A percentile compares a stretch with the other conserved stretches of the same genome.
Conservation (phyloP, 2,113 vertebrate species). For the Athene cunicularia region DNA sequence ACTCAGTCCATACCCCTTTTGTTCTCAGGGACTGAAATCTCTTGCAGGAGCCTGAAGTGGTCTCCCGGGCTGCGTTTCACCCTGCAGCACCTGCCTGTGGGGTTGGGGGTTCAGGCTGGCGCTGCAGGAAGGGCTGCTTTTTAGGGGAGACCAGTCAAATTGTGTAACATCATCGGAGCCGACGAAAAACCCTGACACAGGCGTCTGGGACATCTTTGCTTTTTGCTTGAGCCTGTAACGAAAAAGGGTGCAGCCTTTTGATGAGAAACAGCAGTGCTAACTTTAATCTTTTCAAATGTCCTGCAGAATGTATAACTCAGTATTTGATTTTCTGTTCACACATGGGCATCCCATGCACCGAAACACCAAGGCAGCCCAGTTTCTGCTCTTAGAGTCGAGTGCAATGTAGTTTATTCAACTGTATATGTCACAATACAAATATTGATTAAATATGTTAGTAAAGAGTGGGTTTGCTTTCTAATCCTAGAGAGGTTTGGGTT, state of each 20-base stretch:
- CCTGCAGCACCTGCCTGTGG: fast-evolving
- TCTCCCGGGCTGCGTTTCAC: fast-evolving
- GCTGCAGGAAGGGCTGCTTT: not conserved
- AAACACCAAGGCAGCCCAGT: not conserved
- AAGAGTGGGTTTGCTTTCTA: not conserved
- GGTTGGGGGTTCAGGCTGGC: fast-evolving
- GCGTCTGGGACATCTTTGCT: not conserved
- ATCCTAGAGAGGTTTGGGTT: not conserved
- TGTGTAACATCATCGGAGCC: not conserved
- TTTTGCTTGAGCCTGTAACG: not conserved
- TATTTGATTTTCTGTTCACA: fast-evolving
- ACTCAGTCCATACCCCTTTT: fast-evolving
- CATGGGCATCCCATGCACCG: fast-evolving
- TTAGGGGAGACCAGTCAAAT: not conserved
- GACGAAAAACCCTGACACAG: fast-evolving
- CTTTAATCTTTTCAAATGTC: not conserved
- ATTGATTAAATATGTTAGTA: not conserved
- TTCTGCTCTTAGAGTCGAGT: not conserved
- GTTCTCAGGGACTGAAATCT: not conserved
- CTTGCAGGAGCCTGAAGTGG: fast-evolving
- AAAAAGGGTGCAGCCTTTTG: not conserved
- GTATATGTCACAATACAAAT: not conserved
- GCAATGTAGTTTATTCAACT: not conserved
- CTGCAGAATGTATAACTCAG: not conserved
- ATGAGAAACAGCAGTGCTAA: not conserved